A percentile compares a stretch with the other conserved stretches of the same genome.
phyloP scores from a whole-genome alignment of 2,797 vertebrate species.

The Champsocephalus esox region DNA sequence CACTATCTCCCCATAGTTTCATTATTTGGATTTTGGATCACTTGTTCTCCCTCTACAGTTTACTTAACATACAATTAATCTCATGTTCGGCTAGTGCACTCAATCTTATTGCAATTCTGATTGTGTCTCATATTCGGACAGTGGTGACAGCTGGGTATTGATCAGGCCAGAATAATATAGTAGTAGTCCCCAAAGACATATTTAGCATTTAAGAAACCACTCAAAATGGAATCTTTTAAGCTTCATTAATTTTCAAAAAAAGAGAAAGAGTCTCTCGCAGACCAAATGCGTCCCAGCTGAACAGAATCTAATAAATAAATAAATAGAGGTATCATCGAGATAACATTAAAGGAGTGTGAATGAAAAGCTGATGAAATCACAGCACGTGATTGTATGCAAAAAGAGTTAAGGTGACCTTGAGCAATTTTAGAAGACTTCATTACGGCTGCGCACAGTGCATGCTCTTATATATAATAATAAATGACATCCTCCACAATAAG shows the following conservation, averaged over 20 bases:
- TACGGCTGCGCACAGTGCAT: not conserved
- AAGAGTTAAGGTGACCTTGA: slow-evolving; percentile 15
- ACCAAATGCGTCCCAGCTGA: not conserved
- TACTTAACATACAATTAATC: not conserved
- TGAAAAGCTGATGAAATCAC: not conserved
- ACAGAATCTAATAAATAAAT: not conserved
- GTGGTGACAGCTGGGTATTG: slow-evolving; percentile 32
- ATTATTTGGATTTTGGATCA: not conserved
- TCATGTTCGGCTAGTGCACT: not conserved
- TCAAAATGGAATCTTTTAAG: not conserved
- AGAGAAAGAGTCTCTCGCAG: not conserved
- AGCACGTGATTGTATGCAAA: not conserved
- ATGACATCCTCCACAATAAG: not conserved
- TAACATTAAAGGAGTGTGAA: not conserved
- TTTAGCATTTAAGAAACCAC: not conserved
- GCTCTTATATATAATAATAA: slow-evolving; percentile 22
- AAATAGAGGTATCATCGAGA: not conserved
- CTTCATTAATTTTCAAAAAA: not conserved
- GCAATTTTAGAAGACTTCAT: slow-evolving; percentile 6
- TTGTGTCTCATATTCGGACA: slow-evolving; percentile 24
- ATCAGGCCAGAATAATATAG: slow-evolving; percentile 34
- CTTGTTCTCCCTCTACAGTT: not conserved
- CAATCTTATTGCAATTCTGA: slow-evolving; percentile 28
- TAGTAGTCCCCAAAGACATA: not conserved
- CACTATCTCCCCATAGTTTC: too few species aligned